These are phyloP conservation scores for Myopa testacea DNA, from an alignment of 2,888 invertebrate genomes.

Conservation along the genomic window DNA sequence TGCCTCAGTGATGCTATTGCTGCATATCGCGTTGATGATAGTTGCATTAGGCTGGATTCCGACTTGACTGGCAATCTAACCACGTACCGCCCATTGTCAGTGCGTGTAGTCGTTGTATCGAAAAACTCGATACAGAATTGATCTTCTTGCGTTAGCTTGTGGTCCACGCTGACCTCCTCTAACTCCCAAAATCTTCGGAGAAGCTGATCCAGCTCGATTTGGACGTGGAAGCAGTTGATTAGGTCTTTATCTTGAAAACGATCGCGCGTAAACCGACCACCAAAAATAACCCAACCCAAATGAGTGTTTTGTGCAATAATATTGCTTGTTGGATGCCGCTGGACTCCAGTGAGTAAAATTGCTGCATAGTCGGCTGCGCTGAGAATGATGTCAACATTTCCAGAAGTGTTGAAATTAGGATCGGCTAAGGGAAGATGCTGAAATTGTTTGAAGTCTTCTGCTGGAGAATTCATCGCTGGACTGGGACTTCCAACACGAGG, in stretches of 20 bases:
- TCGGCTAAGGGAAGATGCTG: too few species aligned
- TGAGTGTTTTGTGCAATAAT: not conserved
- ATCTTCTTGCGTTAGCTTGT: not conserved
- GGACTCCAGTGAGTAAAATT: not conserved
- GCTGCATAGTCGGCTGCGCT: not conserved
- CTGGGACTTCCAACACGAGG: not conserved
- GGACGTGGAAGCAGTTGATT: slow-evolving; percentile 6
- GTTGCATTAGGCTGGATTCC: not conserved
- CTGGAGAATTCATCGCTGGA: not conserved
- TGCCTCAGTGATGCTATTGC: not conserved
- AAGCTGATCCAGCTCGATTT: slow-evolving; percentile 17
- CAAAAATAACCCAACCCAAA: not conserved
- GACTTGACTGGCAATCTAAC: slow-evolving; percentile 16
- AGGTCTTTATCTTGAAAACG: not conserved
- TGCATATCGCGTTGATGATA: not conserved
- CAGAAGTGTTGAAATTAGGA: too few species aligned
- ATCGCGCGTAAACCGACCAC: not conserved
- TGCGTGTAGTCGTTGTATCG: not conserved
- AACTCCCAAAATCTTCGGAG: slow-evolving; percentile 32
- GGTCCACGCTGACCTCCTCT: slow-evolving; percentile 20
- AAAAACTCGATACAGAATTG: slow-evolving; percentile 10
- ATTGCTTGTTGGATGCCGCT: not conserved
- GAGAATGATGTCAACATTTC: too few species aligned
- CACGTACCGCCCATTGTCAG: slow-evolving; percentile 10
- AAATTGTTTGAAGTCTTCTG: too few species aligned